Conservation (phyloP, 2,797 vertebrate species). For the Falco rusticolus region DNA sequence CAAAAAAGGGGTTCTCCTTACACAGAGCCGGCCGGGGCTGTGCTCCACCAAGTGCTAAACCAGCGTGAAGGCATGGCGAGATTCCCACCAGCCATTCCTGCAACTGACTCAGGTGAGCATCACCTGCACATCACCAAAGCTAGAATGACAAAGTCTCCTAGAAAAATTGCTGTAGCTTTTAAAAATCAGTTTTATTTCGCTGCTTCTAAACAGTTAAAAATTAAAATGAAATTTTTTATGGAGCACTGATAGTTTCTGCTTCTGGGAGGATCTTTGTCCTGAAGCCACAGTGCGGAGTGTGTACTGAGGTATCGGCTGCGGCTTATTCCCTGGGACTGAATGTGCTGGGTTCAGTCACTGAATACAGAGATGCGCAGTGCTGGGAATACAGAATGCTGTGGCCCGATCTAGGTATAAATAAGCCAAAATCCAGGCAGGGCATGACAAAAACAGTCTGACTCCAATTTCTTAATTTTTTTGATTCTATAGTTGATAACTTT, state of each 20-base stretch:
- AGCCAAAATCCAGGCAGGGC: neutral
- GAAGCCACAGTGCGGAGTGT: neutral
- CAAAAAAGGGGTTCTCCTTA: neutral
- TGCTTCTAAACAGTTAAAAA: neutral
- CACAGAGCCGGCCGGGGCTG: neutral
- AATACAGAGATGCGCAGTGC: neutral
- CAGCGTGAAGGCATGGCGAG: accelerated
- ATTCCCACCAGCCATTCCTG: neutral
- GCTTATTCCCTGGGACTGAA: neutral
- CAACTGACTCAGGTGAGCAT: neutral
- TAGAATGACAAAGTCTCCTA: neutral
- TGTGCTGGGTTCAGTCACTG: neutral
- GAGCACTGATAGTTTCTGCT: neutral
- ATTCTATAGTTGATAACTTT: neutral
- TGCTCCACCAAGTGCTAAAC: neutral
- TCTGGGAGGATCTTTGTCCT: neutral
- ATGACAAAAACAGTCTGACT: neutral
- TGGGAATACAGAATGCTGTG: neutral
- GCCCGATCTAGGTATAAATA: neutral
- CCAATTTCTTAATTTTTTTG: neutral
- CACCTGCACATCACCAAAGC: neutral
- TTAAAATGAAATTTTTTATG: neutral
- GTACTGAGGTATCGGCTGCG: neutral
- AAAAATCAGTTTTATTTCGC: neutral
- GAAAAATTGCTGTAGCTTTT: neutral